Evolutionary conservation across 2,888 invertebrate species (phyloP), one percentile per base, ranked within the genome.

Genomic region (Portevinia maculata): DNA sequence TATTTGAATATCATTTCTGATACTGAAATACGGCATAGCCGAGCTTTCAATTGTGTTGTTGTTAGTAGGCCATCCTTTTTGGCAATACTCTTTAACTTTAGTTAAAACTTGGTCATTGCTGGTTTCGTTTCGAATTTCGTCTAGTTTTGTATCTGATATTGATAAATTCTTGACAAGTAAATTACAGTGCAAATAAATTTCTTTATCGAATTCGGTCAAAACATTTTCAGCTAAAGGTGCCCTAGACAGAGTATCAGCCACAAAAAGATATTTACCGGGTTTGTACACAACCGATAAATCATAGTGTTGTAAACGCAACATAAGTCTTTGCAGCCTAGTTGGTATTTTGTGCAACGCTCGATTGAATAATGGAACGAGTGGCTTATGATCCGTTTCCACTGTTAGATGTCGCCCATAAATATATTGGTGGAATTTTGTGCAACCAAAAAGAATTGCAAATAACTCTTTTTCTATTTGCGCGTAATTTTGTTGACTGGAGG

Each of bases 241-340:
- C 93, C 59, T 92, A 91, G 85, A 88, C 88, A 62, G 91, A 89
- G 17, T 94, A 94, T 84, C 85, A 1, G 84, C 83, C 1, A 85
- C 74, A 30, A 64, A 83, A n/a, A 85, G 39, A n/a, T 70, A 41
- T 30, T 74, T 84, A 3, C 84, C 84, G 1, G 84, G 84, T 21
- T 69, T 84, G 59, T 84, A 85, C 7, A 52, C 8, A 11, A 85
- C 62, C 6, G 7, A 17, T 8, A 85, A 39, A 37, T 85, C 59
- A 41, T 84, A 85, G 8, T 24, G 50, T 19, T 79, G 79, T 9
- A 75, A 46, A 7, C 81, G n/a, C 7, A 84, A 17, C 81, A 83
- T 84, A 73, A n/a, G n/a, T n/a, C n/a, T n/a, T n/a, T n/a, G n/a
- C n/a, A n/a, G n/a, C n/a, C n/a, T n/a, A n/a, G n/a, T 50, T 11